These are phyloP conservation scores for Stylophora pistillata DNA, from an alignment of 64 coral and sea anemone genomes.

Conservation along the genomic window DNA sequence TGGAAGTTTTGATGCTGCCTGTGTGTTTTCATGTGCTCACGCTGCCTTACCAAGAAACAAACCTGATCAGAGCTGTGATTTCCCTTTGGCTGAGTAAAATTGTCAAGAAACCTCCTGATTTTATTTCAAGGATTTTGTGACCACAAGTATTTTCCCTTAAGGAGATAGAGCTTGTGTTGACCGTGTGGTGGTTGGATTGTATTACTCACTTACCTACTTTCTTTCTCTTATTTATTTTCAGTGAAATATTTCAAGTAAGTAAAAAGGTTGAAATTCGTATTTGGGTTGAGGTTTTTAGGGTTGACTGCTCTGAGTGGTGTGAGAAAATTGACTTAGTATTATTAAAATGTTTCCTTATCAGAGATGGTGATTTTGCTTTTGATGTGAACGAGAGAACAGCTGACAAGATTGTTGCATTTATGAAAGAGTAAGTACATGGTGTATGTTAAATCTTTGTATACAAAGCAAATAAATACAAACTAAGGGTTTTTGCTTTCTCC, in stretches of 20 bases:
- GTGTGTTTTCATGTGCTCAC: neutral
- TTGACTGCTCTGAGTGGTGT: neutral
- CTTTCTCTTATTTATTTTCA: constrained; percentile 58
- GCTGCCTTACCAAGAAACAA: too few relatives aligned
- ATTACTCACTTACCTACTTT: neutral
- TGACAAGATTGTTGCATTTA: constrained; percentile 90
- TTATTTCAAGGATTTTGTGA: too few relatives aligned
- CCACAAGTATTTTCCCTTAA: too few relatives aligned
- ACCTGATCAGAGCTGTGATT: too few relatives aligned
- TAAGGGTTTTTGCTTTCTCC: neutral
- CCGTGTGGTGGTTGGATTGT: neutral
- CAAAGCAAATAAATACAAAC: neutral
- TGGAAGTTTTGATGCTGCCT: neutral
- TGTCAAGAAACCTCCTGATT: too few relatives aligned
- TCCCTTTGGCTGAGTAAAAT: too few relatives aligned
- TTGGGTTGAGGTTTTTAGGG: neutral
- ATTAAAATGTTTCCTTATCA: constrained; percentile 11
- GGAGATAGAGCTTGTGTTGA: too few relatives aligned
- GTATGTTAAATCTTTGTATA: neutral
- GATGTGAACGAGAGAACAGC: constrained; percentile 95
- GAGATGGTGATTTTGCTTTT: constrained; percentile 97
- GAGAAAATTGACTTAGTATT: neutral
- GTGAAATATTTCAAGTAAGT: constrained; percentile 99
- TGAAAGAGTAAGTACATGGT: constrained; percentile 89
- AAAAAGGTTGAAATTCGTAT: neutral